These are phyloP conservation scores for Trematocara zebra DNA, from an alignment of 2,113 vertebrate species.

Conservation along the genomic window DNA sequence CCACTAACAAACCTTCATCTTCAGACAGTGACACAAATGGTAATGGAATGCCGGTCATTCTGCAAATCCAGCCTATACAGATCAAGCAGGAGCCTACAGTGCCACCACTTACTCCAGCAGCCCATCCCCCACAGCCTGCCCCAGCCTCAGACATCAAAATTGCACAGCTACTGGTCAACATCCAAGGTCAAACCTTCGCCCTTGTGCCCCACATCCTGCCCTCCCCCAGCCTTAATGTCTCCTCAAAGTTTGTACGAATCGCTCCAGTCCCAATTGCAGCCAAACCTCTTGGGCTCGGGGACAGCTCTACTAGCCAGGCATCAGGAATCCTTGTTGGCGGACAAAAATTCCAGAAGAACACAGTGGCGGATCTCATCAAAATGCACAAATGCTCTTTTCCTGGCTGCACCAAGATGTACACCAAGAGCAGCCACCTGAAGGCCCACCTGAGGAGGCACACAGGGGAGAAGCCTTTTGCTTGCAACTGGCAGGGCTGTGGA, in stretches of 20 bases:
- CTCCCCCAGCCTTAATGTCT: conserved; percentile 76
- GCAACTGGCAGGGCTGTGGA: conserved; percentile 91
- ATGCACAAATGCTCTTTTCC: conserved; percentile 96
- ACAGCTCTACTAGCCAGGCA: conserved; percentile 59
- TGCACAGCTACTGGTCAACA: conserved; percentile 87
- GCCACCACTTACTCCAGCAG: conserved; percentile 31
- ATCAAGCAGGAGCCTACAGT: conserved; percentile 78
- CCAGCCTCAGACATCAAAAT: conserved; percentile 80
- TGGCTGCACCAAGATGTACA: conserved; percentile 96
- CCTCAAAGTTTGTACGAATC: conserved; percentile 92
- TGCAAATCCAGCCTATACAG: conserved; percentile 86
- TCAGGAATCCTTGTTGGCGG: conserved; percentile 75
- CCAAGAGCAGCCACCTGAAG: conserved; percentile 96
- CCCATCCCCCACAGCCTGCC: conserved; percentile 60
- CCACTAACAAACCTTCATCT: conserved; percentile 46
- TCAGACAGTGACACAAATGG: conserved; percentile 36
- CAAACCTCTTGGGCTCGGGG: conserved; percentile 80
- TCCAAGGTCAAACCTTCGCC: conserved; percentile 92
- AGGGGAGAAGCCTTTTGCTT: conserved; percentile 92
- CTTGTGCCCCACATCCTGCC: conserved; percentile 88
- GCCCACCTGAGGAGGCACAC: conserved; percentile 93
- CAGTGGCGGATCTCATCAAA: conserved; percentile 89
- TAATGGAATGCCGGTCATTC: conserved; percentile 75
- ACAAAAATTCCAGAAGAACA: conserved; percentile 89
- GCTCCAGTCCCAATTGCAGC: conserved; percentile 91